A percentile compares a stretch with the other conserved stretches of the same genome.
These are phyloP conservation scores for Sardina pilchardus DNA, from an alignment of 2,113 vertebrate genomes.

Conservation along the genomic window DNA sequence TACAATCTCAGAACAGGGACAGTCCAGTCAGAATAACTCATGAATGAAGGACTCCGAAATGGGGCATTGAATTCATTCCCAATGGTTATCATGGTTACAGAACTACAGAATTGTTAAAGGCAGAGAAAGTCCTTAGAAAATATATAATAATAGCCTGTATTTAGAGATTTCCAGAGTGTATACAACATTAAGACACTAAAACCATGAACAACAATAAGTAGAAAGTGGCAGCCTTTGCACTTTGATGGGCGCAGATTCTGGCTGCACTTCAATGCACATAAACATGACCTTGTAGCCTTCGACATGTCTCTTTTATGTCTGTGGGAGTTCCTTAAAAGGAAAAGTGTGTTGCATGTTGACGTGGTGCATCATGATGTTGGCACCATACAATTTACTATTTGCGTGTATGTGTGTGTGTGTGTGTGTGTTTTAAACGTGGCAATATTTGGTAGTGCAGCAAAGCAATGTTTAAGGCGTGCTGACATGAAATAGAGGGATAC, in stretches of 20 bases:
- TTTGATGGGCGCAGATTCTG: conserved; percentile 3
- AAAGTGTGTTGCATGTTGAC: conserved; percentile 16
- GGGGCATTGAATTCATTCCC: background rate
- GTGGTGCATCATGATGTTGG: background rate
- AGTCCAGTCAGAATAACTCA: background rate
- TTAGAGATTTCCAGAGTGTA: background rate
- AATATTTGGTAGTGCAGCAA: conserved; percentile 2
- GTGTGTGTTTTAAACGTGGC: background rate
- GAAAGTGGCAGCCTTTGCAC: background rate
- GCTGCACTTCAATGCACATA: conserved; percentile 5
- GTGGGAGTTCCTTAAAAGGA: background rate
- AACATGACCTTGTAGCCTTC: conserved; percentile 6
- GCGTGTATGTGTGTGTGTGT: background rate
- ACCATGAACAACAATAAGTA: background rate
- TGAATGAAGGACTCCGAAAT: background rate
- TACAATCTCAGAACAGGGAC: background rate
- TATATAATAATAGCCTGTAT: background rate
- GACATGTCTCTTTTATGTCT: background rate
- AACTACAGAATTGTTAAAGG: background rate
- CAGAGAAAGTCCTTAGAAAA: background rate
- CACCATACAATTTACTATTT: background rate
- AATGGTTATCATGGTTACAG: background rate
- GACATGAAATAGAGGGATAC: conserved; percentile 12
- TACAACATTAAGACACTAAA: background rate
- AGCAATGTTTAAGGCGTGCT: background rate